Evolutionary conservation across 2,888 invertebrate genomes (phyloP).

Genomic region (Metopia argyrocephala): DNA sequence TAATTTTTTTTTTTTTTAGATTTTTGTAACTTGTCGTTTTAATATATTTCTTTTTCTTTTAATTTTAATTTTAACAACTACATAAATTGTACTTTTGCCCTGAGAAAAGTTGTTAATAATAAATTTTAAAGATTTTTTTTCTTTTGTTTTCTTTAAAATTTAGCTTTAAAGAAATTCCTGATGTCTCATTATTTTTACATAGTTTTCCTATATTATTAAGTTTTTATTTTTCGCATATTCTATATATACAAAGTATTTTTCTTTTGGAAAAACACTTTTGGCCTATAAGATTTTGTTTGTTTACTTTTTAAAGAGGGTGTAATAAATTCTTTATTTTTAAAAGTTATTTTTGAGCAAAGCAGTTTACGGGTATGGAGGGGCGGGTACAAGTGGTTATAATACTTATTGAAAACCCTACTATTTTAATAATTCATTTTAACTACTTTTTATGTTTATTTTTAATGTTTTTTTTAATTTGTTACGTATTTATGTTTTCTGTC

Average conservation of each 20-base stretch:
- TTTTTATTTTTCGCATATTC: constrained; percentile 28
- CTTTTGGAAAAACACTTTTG: constrained; percentile 49
- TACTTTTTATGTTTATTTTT: constrained; percentile 44
- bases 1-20: constrained; percentile 26
- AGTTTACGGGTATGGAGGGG: constrained; percentile 53
- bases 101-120: constrained; percentile 74
- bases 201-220: constrained; percentile 32
- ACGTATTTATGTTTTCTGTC: constrained; percentile 62
- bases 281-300: constrained; percentile 41
- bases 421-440: constrained; percentile 48
- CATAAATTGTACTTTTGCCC: constrained; percentile 78
- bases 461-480: constrained; percentile 54
- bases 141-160: constrained; percentile 50
- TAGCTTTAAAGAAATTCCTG: constrained; percentile 60
- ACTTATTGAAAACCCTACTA: constrained; percentile 51
- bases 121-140: constrained; percentile 54
- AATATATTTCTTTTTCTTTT: constrained; percentile 40
- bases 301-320: constrained; percentile 25
- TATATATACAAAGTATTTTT: constrained; percentile 53
- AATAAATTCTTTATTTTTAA: constrained; percentile 46
- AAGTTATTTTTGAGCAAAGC: constrained; percentile 71
- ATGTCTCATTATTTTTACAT: constrained; percentile 42
- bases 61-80: constrained; percentile 63
- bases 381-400: background rate
- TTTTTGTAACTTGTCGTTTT: too few relatives aligned